Conservation (phyloP, 2,888 invertebrate species). For the Cerceris rybyensis region DNA sequence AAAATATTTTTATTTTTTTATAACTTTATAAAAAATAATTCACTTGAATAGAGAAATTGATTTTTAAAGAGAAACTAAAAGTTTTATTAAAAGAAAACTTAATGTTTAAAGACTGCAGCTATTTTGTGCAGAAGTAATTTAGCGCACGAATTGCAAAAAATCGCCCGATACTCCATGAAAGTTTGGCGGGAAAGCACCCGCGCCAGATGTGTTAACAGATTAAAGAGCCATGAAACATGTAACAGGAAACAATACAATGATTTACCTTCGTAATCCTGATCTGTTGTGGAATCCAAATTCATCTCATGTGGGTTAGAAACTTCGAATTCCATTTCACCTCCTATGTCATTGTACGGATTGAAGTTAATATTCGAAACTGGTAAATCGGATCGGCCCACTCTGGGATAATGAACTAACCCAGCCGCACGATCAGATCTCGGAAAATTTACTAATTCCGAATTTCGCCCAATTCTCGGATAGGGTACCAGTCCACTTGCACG, state of each 20-base stretch:
- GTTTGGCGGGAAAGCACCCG: too few species aligned
- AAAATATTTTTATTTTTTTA: too few species aligned
- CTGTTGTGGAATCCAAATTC: constrained; percentile 41
- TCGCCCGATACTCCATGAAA: too few species aligned
- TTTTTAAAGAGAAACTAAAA: too few species aligned
- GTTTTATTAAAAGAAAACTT: too few species aligned
- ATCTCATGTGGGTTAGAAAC: constrained; percentile 41
- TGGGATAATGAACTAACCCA: constrained; percentile 68
- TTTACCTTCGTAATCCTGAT: constrained; percentile 66
- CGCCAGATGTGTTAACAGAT: too few species aligned
- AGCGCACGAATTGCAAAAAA: too few species aligned
- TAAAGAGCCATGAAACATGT: constrained; percentile 10
- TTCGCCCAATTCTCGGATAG: constrained; percentile 74
- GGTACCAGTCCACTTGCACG: constrained; percentile 70
- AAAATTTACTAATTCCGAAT: constrained; percentile 62
- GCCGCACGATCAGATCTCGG: constrained; percentile 65
- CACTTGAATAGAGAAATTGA: too few species aligned
- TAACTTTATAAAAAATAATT: too few species aligned
- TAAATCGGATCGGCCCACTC: constrained; percentile 70
- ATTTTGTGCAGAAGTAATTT: too few species aligned
- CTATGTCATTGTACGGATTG: constrained; percentile 46
- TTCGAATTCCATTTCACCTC: constrained; percentile 50
- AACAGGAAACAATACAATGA: constrained; percentile 1
- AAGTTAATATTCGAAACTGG: constrained; percentile 40
- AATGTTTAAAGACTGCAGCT: too few species aligned